Percentiles rank a stretch among this genome's conserved stretches.
Conservation (phyloP, 2,888 invertebrate genomes). For the Cheilosia urbana region DNA sequence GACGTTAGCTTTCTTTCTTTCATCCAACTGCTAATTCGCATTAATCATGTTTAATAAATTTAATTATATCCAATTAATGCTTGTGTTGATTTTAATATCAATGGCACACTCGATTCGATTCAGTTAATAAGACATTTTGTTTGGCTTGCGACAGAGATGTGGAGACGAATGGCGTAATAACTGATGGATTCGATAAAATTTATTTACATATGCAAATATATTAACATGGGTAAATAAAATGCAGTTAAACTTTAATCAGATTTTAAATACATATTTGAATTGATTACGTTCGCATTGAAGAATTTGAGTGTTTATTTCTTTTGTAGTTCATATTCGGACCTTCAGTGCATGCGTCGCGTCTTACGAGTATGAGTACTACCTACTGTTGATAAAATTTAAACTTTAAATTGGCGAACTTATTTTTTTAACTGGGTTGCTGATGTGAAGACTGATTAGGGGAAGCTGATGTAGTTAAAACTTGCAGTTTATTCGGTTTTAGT, state of each 20-base stretch:
- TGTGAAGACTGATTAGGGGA: background rate
- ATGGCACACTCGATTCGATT: conserved; percentile 46
- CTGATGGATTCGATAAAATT: conserved; percentile 33
- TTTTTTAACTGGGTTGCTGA: background rate
- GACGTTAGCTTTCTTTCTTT: conserved; percentile 21
- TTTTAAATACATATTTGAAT: conserved; percentile 34
- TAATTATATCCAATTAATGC: conserved; percentile 59
- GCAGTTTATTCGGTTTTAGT: background rate
- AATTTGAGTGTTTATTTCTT: conserved; percentile 7
- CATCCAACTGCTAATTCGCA: conserved; percentile 20
- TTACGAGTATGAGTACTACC: background rate
- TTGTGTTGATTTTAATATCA: conserved; percentile 55
- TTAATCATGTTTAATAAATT: conserved; percentile 55
- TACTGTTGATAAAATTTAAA: conserved; percentile 13
- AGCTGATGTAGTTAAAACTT: background rate
- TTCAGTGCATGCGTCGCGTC: background rate
- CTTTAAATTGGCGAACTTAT: background rate
- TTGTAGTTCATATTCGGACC: background rate
- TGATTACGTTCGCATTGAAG: conserved; percentile 39
- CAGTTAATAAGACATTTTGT: conserved; percentile 23
- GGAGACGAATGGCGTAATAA: conserved; percentile 35
- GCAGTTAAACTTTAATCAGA: conserved; percentile 37
- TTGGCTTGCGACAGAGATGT: conserved; percentile 1
- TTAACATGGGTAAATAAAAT: conserved; percentile 17
- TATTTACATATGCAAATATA: conserved; percentile 47